Percentiles rank a stretch among this genome's conserved stretches.
These are phyloP conservation scores for Myzus persicae DNA, from an alignment of 1,140 invertebrate genomes.

Conservation along the genomic window DNA sequence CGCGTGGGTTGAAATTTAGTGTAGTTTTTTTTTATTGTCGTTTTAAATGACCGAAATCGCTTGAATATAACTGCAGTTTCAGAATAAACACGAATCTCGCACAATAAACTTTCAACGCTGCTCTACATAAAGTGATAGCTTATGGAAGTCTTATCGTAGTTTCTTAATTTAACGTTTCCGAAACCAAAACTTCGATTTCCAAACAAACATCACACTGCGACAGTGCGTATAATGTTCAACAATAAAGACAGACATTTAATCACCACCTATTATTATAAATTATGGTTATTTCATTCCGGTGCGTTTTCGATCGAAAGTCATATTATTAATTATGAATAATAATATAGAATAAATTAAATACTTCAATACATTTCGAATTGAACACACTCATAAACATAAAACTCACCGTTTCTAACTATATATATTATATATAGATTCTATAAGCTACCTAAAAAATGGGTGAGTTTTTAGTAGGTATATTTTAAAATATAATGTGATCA, in stretches of 20 bases:
- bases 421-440: too few relatives aligned
- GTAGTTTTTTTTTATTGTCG: not conserved
- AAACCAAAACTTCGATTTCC: not conserved
- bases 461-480: not conserved
- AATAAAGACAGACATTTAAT: not conserved
- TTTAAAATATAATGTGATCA: not conserved
- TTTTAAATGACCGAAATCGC: not conserved
- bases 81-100: not conserved
- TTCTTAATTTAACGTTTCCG: slow-evolving; percentile 17
- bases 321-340: not conserved
- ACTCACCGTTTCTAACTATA: not conserved
- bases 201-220: not conserved
- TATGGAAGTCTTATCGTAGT: not conserved
- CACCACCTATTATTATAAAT: not conserved
- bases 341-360: not conserved
- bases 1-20: not conserved
- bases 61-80: not conserved
- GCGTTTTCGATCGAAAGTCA: not conserved
- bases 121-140: not conserved
- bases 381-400: not conserved
- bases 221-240: not conserved
- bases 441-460: not conserved
- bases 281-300: not conserved
- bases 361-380: not conserved
- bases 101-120: not conserved